Evolutionary conservation across 35 echinoderm and acorn worm genomes (phyloP), one percentile per base, ranked within the genome.

Genomic region (Patiria miniata): DNA sequence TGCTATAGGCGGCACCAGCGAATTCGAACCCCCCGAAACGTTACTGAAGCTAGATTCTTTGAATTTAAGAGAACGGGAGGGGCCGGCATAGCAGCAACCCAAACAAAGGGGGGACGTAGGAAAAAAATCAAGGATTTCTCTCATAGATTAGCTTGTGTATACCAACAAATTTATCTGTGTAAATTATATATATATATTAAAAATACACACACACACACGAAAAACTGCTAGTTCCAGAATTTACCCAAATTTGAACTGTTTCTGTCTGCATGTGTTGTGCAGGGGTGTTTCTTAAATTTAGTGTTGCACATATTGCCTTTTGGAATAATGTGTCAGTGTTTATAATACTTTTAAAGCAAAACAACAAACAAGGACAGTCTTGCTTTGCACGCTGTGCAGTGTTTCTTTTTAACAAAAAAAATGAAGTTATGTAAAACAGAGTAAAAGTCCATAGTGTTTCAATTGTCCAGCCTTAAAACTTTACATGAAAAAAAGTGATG

Each of bases 11-110:
- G 91, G 78, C 61, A 86, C 68, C 28, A 40, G 68, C 15, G 39
- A 83, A 51, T 57, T 89, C 18, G 84, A 88, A 76, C 82, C 81
- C 59, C 37, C 90, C 47, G 53, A 86, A 81, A 86, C 51, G 61
- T 83, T 91, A 51, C 90, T 52, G 50, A 80, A 85, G 88, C 89
- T 97, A 93, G 88, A 79, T 88, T 93, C 87, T 93, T 97, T 97
- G 83, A 90, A 97, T 93, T 93, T 97, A 86, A 93, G 76, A 91
- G 95, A 97, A 34, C 86, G 88, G 65, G 91, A 93, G 59, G 88
- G 87, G 83, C 79, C 85, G 78, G 91, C 91, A 93, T 97, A 97
- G 91, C 95, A 97, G 51, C 86, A 22, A 73, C 23, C 26, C 65
- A 73, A 23, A 22, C 0, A 73, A 73, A 36, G 0, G 29, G 29